Evolutionary conservation across 2,888 invertebrate genomes (phyloP).

Genomic region (Cheilosia scutellata): DNA sequence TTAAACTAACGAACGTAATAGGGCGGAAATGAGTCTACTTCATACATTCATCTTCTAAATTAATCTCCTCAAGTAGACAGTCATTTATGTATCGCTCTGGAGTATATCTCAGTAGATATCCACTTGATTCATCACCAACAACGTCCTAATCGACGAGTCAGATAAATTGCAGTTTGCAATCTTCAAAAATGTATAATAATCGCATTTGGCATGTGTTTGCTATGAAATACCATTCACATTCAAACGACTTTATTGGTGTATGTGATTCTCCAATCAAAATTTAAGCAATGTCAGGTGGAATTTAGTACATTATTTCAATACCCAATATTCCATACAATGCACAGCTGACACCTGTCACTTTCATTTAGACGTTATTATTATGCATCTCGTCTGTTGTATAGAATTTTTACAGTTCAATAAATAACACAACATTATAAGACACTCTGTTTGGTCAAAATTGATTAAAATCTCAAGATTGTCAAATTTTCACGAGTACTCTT

Average conservation of each 20-base stretch:
- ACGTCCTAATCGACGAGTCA: constrained; percentile 9
- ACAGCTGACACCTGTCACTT: too few relatives aligned
- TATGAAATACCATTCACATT: too few relatives aligned
- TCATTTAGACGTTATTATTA: too few relatives aligned
- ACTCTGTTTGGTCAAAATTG: background rate
- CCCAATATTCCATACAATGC: too few relatives aligned
- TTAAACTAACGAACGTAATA: constrained; percentile 35
- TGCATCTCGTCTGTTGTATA: too few relatives aligned
- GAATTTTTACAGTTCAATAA: too few relatives aligned
- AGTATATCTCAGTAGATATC: constrained; percentile 9
- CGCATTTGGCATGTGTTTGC: background rate
- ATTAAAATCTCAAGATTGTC: background rate
- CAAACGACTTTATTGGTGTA: too few relatives aligned
- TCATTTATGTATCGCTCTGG: constrained; percentile 7
- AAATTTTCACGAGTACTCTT: background rate
- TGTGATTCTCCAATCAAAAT: too few relatives aligned
- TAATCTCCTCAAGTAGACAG: constrained; percentile 23
- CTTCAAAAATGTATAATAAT: background rate
- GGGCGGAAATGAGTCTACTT: constrained; percentile 36
- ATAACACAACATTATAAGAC: too few relatives aligned
- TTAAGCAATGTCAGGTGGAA: too few relatives aligned
- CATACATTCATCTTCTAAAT: constrained; percentile 17
- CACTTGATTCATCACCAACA: constrained; percentile 12
- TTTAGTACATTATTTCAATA: too few relatives aligned
- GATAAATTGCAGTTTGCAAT: constrained; percentile 32